Percentiles rank a stretch among this genome's conserved stretches.
Evolutionary conservation across 2,113 vertebrate genomes (phyloP).

Genomic region (Aegotheles bennettii): DNA sequence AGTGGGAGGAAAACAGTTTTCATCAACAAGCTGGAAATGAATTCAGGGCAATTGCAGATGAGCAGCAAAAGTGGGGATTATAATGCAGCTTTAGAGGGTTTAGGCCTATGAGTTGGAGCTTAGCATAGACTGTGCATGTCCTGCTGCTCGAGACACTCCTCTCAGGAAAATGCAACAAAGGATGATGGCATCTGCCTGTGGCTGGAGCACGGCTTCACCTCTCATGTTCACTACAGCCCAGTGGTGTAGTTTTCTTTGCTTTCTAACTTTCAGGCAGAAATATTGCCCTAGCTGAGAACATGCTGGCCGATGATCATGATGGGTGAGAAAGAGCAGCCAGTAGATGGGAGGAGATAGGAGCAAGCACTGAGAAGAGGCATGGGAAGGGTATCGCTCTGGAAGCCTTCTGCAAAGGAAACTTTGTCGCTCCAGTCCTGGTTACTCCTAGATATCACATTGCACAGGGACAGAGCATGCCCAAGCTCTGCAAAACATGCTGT

Average conservation of each 20-base stretch:
- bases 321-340: background rate
- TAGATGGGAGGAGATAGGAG: background rate
- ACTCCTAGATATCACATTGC: background rate
- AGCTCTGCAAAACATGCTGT: background rate
- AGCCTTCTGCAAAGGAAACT: background rate
- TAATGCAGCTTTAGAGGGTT: background rate
- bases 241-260: background rate
- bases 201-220: background rate
- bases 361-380: accelerated
- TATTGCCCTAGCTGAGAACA: accelerated
- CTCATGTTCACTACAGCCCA: background rate
- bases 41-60: background rate
- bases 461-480: background rate
- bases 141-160: background rate
- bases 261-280: background rate
- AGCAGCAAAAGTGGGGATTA: background rate
- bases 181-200: background rate
- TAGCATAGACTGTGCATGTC: background rate
- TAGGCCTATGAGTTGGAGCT: background rate
- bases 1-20: background rate
- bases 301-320: background rate
- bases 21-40: background rate
- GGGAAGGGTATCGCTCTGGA: background rate
- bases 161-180: background rate
- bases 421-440: background rate